A percentile compares a stretch with the other conserved stretches of the same genome.
phyloP scores from a whole-genome alignment of 2,113 vertebrate species.

The Chascanopsetta lugubris region DNA sequence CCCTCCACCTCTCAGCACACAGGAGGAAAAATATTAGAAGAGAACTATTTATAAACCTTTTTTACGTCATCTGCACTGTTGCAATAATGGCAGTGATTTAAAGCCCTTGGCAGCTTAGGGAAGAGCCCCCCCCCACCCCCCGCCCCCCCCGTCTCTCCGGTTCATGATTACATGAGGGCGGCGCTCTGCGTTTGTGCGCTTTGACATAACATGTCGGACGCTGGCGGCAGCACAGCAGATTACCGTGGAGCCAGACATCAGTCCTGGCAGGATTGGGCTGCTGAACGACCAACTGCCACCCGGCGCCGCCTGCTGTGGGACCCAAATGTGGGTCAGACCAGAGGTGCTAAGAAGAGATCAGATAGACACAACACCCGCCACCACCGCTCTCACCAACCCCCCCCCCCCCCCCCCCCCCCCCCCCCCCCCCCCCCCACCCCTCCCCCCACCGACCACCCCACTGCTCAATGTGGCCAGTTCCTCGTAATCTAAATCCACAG shows the following conservation, averaged over 20 bases:
- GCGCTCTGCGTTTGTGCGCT: slow-evolving; percentile 1
- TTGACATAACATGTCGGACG: slow-evolving; percentile 55
- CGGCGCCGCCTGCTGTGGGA: slow-evolving; percentile 58
- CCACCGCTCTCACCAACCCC: too few species aligned
- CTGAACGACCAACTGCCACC: slow-evolving; percentile 49
- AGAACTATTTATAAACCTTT: slow-evolving; percentile 64
- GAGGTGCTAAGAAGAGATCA: slow-evolving; percentile 71
- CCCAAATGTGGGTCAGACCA: slow-evolving; percentile 77
- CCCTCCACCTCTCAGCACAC: background rate
- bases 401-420: slow-evolving; percentile 11
- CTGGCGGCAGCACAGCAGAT: slow-evolving; percentile 51
- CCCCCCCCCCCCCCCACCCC: slow-evolving; percentile 12
- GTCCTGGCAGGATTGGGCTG: slow-evolving; percentile 50
- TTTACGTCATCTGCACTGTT: slow-evolving; percentile 45
- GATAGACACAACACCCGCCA: too few species aligned
- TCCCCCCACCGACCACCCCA: background rate
- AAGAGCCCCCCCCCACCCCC: slow-evolving; percentile 14
- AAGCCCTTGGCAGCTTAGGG: slow-evolving; percentile 46
- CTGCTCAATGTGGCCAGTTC: slow-evolving; percentile 24
- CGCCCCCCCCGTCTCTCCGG: slow-evolving; percentile 3
- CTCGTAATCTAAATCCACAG: slow-evolving; percentile 61
- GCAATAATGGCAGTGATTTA: slow-evolving; percentile 43
- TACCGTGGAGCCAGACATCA: slow-evolving; percentile 46
- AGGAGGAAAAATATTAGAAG: slow-evolving; percentile 25
- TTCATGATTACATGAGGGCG: slow-evolving; percentile 41